phyloP scores from a whole-genome alignment of 2,797 vertebrate species.

The Mus caroli region DNA sequence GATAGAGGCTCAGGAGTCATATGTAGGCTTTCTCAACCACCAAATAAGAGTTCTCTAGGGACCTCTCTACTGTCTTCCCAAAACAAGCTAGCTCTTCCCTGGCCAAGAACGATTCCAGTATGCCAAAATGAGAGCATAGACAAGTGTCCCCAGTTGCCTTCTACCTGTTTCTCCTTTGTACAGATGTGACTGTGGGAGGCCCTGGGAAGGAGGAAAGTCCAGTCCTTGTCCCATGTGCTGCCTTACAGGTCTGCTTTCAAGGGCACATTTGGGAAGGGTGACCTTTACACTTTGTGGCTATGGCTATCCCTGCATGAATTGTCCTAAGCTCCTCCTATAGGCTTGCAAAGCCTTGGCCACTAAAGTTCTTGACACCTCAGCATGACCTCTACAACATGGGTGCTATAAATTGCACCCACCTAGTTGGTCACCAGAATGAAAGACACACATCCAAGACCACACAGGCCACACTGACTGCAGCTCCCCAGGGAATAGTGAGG shows the following conservation, averaged over 20 bases:
- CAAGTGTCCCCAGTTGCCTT: too few species aligned
- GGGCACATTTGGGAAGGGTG: background rate
- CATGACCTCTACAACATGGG: background rate
- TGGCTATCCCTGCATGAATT: background rate
- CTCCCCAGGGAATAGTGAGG: background rate
- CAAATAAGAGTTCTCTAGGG: background rate
- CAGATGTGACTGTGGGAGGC: background rate
- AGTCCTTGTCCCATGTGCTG: background rate
- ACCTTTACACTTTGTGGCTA: background rate
- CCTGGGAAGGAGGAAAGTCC: background rate
- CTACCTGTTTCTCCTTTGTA: background rate
- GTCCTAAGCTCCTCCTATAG: background rate
- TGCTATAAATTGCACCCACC: rapidly evolving
- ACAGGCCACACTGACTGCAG: too few species aligned
- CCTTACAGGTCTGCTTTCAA: background rate
- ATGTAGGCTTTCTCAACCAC: rapidly evolving
- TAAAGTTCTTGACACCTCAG: background rate
- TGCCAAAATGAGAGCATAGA: background rate
- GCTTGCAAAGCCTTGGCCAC: background rate
- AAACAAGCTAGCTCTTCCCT: background rate
- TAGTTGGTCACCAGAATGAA: background rate
- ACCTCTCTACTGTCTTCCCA: background rate
- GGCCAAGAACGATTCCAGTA: background rate
- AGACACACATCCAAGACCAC: background rate
- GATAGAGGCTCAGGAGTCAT: rapidly evolving